phyloP scores from a whole-genome alignment of 2,113 vertebrate species.

The Carollia perspicillata region DNA sequence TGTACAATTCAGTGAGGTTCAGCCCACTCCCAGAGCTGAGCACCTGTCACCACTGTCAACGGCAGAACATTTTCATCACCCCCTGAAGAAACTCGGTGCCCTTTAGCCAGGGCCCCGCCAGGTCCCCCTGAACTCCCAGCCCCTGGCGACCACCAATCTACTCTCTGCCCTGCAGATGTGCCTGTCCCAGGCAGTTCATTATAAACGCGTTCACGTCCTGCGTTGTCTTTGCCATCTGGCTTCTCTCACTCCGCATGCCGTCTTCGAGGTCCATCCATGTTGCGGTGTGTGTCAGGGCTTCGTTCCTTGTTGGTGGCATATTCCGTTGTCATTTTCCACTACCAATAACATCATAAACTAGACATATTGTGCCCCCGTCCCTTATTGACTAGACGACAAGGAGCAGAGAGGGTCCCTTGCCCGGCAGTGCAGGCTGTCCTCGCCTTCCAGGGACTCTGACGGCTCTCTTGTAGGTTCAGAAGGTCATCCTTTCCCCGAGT shows the following conservation, averaged over 20 bases:
- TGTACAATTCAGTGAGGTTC: rapidly evolving
- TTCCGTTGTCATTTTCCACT: background rate
- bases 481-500: background rate
- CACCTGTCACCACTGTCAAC: too few species aligned
- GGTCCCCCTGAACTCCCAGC: background rate
- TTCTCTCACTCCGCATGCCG: rapidly evolving
- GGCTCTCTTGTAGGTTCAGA: background rate
- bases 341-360: rapidly evolving
- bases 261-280: rapidly evolving
- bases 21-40: rapidly evolving
- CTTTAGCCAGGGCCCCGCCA: rapidly evolving
- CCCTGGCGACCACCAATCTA: rapidly evolving
- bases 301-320: rapidly evolving
- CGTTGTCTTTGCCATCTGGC: rapidly evolving
- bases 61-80: background rate
- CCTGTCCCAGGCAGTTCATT: background rate
- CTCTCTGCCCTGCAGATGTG: background rate
- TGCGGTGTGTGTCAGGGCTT: rapidly evolving
- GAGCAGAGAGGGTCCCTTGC: background rate
- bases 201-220: rapidly evolving
- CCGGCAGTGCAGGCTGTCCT: rapidly evolving
- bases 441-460: background rate
- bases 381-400: rapidly evolving
- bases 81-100: background rate
- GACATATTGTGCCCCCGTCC: background rate